Conservation (phyloP, 1,140 invertebrate species). For the Propsilocerus akamusi region DNA sequence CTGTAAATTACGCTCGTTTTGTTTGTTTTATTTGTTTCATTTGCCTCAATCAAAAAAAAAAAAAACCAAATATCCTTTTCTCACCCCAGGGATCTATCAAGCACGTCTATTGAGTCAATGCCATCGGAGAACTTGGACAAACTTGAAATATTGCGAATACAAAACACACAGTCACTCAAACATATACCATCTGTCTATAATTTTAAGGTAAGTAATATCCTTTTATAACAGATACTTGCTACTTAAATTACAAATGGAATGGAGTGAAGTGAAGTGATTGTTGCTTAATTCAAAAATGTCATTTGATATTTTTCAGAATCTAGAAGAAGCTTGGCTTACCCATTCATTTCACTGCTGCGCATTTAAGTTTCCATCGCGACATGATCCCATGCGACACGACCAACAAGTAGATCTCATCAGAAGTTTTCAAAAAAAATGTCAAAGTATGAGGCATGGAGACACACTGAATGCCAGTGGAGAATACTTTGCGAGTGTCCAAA, state of each 20-base stretch:
- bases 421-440: conserved; percentile 16
- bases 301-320: conserved; percentile 22
- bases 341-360: conserved; percentile 84
- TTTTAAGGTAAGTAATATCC: conserved; percentile 37
- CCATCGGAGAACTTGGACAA: conserved; percentile 52
- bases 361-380: conserved; percentile 60
- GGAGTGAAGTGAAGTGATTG: background rate
- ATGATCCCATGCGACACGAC: conserved; percentile 45
- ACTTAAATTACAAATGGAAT: background rate
- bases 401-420: conserved; percentile 32
- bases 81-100: conserved; percentile 44
- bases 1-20: conserved; percentile 31
- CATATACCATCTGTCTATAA: conserved; percentile 69
- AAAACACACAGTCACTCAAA: conserved; percentile 49
- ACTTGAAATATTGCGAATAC: conserved; percentile 48
- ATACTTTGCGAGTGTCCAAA: too few relatives aligned
- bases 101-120: conserved; percentile 48
- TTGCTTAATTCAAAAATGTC: too few relatives aligned
- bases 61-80: background rate
- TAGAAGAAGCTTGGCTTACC: conserved; percentile 41
- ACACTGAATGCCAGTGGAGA: background rate
- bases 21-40: conserved; percentile 6
- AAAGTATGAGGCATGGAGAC: too few relatives aligned
- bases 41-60: conserved; percentile 7
- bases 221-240: background rate